Evolutionary conservation across 2,797 vertebrate genomes (phyloP).

Genomic region (Malacoctenus gilli): DNA sequence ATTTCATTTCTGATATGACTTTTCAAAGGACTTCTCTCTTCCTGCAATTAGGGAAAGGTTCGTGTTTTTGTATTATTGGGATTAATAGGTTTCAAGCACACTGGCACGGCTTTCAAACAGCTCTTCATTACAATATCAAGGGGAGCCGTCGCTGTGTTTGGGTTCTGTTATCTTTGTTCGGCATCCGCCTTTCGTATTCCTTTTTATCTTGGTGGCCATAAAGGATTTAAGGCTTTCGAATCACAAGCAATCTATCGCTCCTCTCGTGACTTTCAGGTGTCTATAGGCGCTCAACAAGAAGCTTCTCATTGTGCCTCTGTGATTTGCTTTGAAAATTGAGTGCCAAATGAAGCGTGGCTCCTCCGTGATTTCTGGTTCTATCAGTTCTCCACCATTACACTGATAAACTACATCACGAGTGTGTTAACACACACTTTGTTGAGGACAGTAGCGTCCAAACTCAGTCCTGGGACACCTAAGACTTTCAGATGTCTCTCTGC

Average conservation of each 20-base stretch:
- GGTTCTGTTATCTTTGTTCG: not conserved
- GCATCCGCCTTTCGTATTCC: not conserved
- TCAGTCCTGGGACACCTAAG: too few relatives aligned
- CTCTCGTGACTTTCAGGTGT: too few relatives aligned
- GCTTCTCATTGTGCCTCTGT: too few relatives aligned
- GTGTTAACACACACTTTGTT: too few relatives aligned
- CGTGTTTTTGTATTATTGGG: conserved; percentile 17
- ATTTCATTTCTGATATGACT: conserved; percentile 48
- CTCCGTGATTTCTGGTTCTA: too few relatives aligned
- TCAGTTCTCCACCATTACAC: too few relatives aligned
- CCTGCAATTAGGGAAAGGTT: conserved; percentile 15
- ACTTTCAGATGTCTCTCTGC: too few relatives aligned
- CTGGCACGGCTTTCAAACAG: conserved; percentile 12
- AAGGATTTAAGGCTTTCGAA: not conserved
- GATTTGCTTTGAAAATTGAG: too few relatives aligned
- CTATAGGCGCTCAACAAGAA: too few relatives aligned
- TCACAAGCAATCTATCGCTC: not conserved
- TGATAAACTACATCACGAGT: too few relatives aligned
- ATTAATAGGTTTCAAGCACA: conserved; percentile 31
- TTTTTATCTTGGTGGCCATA: not conserved
- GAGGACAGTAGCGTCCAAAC: too few relatives aligned
- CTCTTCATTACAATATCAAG: conserved; percentile 23
- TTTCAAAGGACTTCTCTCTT: conserved; percentile 52
- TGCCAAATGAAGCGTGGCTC: too few relatives aligned
- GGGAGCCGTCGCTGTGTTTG: not conserved